Conservation (phyloP, 2,113 vertebrate genomes). For the Puma concolor region DNA sequence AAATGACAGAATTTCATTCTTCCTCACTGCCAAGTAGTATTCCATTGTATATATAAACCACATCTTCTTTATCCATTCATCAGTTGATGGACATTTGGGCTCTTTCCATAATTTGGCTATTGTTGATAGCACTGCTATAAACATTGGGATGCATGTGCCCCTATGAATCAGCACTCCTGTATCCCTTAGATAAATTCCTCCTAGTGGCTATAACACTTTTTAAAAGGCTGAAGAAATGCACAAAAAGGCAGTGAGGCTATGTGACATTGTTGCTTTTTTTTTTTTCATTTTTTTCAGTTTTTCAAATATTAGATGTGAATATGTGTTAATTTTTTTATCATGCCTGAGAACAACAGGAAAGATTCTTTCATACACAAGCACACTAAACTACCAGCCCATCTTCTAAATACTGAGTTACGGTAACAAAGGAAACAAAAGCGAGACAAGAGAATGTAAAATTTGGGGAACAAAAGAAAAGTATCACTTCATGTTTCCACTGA, state of each 20-base stretch:
- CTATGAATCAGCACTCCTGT: too few species aligned
- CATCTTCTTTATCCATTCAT: too few species aligned
- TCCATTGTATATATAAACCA: too few species aligned
- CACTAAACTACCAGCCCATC: neutral
- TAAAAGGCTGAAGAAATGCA: neutral
- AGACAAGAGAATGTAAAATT: neutral
- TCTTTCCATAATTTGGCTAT: too few species aligned
- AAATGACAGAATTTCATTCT: too few species aligned
- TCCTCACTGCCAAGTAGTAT: too few species aligned
- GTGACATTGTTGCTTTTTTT: neutral
- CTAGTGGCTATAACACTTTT: neutral
- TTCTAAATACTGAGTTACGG: neutral
- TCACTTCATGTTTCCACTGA: neutral
- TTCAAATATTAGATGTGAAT: neutral
- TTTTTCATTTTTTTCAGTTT: neutral
- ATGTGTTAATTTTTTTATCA: neutral
- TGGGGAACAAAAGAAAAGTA: neutral
- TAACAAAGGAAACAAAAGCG: conserved; percentile 8
- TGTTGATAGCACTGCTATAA: too few species aligned
- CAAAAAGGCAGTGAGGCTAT: neutral
- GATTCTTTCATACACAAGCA: neutral
- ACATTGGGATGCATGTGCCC: too few species aligned
- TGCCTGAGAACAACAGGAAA: neutral
- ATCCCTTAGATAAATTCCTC: too few species aligned
- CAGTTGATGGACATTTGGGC: too few species aligned